Evolutionary conservation across 1,140 invertebrate genomes (phyloP), one percentile per base, ranked within the genome.

Genomic region (Pentalonia nigronervosa): DNA sequence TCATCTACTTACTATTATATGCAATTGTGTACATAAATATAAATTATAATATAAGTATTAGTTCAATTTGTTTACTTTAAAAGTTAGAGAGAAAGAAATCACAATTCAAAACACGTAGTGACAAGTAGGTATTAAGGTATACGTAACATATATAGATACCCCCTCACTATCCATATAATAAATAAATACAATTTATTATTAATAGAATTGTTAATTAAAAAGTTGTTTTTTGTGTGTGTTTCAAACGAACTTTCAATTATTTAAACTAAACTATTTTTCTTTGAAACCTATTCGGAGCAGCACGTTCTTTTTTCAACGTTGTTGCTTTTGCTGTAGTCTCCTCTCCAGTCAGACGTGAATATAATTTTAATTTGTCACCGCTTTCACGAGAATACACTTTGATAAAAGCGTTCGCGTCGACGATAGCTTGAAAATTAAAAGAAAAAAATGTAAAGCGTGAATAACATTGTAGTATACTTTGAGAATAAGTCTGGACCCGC

Each of bases 141-240:
- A n/a, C 11, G 60, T 67, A 67, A n/a, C 25, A 3, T 34, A n/a
- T 86, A 30, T 45, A 84, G 9, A n/a, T n/a, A 41, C 41, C 41
- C 41, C 30, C 8, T 30, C 76, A 83, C 7, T 83, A 23, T 83
- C 17, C 34, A 1, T 17, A 83, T 25, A 36, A 34, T 6, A 34
- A 41, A 84, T 30, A 86, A 47, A 47, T 11, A 21, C 7, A 11
- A 86, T 86, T 17, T 86, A 86, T 47, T 86, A 86, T 47, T 20
- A 47, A 86, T 47, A 47, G 41, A 86, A 47, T n/a, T 86, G 25
- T 86, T 86, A 86, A 86, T 45, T 86, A n/a, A 86, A 86, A 86
- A 47, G 45, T 86, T 86, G 14, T 86, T 17, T 83, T 17, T 86
- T 84, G 36, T 86, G 41, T 84, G 7, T 86, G 3, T 47, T 36